phyloP scores from a whole-genome alignment of 2,797 vertebrate genomes.

The Pseudotriccus pelzelni region DNA sequence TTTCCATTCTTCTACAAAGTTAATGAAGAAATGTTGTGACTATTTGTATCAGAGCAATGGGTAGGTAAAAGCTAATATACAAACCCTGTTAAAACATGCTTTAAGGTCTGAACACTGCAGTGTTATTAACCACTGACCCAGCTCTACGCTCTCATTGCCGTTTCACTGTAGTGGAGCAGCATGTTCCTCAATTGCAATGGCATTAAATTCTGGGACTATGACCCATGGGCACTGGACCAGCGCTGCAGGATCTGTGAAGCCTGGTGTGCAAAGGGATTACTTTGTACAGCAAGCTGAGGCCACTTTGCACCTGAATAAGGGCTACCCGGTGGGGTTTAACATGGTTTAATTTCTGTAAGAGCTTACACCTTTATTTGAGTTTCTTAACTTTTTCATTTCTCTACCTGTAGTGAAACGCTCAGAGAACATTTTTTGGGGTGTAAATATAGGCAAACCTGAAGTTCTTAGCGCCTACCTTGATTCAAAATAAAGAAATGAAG shows the following conservation, averaged over 20 bases:
- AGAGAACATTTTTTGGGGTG: background rate
- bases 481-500: background rate
- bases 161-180: background rate
- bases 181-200: background rate
- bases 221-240: background rate
- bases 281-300: background rate
- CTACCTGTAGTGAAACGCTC: background rate
- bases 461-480: background rate
- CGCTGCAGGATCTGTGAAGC: background rate
- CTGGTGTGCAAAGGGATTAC: background rate
- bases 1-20: slow-evolving; percentile 14
- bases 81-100: slow-evolving; percentile 11
- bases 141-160: background rate
- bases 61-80: background rate
- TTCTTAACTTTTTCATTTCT: background rate
- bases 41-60: background rate
- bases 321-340: background rate
- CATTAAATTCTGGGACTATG: slow-evolving; percentile 5
- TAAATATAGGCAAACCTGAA: background rate
- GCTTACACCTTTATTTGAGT: background rate
- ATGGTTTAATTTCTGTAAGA: slow-evolving; percentile 16
- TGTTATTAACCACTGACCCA: slow-evolving; percentile 36
- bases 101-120: slow-evolving; percentile 17
- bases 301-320: background rate
- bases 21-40: background rate